phyloP scores from a whole-genome alignment of 1,140 invertebrate genomes.

The Tetramorium parvispinum region DNA sequence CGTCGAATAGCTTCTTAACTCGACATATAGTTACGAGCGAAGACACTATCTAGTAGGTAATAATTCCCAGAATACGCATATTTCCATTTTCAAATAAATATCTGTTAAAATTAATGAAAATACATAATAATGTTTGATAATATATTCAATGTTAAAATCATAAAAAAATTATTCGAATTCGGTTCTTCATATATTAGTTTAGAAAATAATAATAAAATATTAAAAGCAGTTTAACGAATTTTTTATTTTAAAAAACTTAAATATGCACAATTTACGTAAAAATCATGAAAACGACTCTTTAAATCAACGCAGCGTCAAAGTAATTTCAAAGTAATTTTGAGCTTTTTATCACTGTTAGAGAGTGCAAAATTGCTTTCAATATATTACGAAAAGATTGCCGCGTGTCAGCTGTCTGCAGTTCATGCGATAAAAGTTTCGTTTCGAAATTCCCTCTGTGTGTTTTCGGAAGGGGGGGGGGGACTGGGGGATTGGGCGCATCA shows the following conservation, averaged over 20 bases:
- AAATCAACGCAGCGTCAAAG: not conserved
- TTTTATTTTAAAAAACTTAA: not conserved
- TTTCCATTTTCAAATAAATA: not conserved
- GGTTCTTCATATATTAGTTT: not conserved
- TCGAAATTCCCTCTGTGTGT: conserved; percentile 45
- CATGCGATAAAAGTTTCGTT: conserved; percentile 52
- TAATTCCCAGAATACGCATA: not conserved
- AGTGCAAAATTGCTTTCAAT: conserved; percentile 7
- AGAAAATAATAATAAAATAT: not conserved
- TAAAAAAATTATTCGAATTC: not conserved
- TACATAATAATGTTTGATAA: not conserved
- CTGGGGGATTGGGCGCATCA: conserved; percentile 31
- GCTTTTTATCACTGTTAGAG: not conserved
- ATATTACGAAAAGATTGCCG: conserved; percentile 28
- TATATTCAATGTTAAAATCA: not conserved
- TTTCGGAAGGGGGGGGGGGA: not conserved
- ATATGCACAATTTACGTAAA: not conserved
- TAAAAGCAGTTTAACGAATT: not conserved
- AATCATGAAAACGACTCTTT: not conserved
- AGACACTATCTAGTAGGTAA: not conserved
- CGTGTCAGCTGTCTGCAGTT: conserved; percentile 10
- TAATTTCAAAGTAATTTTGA: not conserved
- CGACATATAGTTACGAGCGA: conserved; percentile 9
- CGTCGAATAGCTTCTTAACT: conserved; percentile 47
- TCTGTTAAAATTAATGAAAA: not conserved